These are phyloP conservation scores for Carollia perspicillata DNA, from an alignment of 2,113 vertebrate species.

Conservation along the genomic window DNA sequence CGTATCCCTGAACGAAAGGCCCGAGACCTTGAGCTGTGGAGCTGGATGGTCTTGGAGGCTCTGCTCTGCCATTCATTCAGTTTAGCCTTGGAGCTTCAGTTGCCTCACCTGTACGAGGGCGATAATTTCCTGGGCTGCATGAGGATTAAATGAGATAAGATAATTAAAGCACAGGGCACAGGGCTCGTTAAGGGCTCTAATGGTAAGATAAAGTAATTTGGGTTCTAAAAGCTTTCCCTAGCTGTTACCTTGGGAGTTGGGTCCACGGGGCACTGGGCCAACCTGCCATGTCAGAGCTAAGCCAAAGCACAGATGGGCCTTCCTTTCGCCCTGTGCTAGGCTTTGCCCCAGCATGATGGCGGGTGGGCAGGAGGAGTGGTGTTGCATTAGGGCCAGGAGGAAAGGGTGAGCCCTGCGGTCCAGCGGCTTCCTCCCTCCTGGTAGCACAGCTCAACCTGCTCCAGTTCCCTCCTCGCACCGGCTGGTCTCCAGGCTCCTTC, in stretches of 20 bases:
- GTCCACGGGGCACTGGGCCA: neutral
- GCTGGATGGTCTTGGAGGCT: neutral
- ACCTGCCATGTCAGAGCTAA: neutral
- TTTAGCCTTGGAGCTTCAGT: neutral
- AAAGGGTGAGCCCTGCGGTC: rapidly evolving
- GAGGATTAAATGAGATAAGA: neutral
- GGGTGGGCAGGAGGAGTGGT: too few species aligned
- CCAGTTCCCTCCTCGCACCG: neutral
- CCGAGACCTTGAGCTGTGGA: neutral
- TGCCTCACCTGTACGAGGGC: neutral
- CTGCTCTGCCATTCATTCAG: too few species aligned
- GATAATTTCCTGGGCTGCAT: neutral
- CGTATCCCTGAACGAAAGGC: neutral
- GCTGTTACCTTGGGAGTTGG: too few species aligned
- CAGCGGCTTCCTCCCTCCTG: neutral
- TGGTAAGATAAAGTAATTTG: neutral
- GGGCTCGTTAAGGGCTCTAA: neutral
- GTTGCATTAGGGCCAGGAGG: rapidly evolving
- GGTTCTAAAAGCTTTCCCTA: neutral
- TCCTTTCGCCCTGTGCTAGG: rapidly evolving
- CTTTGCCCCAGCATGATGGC: rapidly evolving
- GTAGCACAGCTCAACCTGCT: neutral
- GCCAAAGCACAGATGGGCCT: neutral
- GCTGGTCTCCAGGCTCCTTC: slow-evolving; percentile 28
- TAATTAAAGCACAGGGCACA: neutral